A percentile compares a stretch with the other conserved stretches of the same genome.
Evolutionary conservation across 2,888 invertebrate genomes (phyloP).

Genomic region (Gymnosoma rotundatum): DNA sequence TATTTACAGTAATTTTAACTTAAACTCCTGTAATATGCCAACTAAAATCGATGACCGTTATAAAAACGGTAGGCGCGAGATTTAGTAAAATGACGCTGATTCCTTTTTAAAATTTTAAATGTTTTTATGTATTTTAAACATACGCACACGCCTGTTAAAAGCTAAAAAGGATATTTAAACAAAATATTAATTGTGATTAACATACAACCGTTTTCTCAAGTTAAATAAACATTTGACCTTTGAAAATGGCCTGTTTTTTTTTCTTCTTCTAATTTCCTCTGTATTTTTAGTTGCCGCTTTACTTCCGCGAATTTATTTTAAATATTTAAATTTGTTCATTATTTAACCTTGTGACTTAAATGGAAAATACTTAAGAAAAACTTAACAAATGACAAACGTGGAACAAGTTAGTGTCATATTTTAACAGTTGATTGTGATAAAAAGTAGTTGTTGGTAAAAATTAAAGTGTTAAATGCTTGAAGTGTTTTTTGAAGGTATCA

Average conservation of each 20-base stretch:
- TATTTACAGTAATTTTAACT: constrained; percentile 26
- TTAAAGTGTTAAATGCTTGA: constrained; percentile 50
- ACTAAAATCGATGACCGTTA: constrained; percentile 34
- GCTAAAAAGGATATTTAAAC: constrained; percentile 2
- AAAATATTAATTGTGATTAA: constrained; percentile 21
- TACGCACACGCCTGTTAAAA: constrained; percentile 36
- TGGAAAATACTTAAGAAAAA: constrained; percentile 4
- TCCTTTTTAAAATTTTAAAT: constrained; percentile 43
- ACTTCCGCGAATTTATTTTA: constrained; percentile 62
- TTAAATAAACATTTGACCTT: constrained; percentile 11
- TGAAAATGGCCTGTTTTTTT: not conserved
- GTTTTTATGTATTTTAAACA: constrained; percentile 18
- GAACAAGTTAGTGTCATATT: not conserved
- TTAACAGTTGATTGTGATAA: constrained; percentile 17
- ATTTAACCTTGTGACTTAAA: constrained; percentile 45
- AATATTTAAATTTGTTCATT: constrained; percentile 29
- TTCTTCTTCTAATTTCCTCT: constrained; percentile 25
- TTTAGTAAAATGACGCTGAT: constrained; percentile 54
- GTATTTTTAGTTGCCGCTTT: constrained; percentile 30
- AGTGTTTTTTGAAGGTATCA: not conserved
- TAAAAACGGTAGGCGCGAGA: constrained; percentile 70
- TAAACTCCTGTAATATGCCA: not conserved
- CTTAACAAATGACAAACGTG: too few relatives aligned
- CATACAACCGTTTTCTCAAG: not conserved
- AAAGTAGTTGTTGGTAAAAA: constrained; percentile 19